Conservation (phyloP, 2,888 invertebrate species). For the Hirtodrosophila duncani region DNA sequence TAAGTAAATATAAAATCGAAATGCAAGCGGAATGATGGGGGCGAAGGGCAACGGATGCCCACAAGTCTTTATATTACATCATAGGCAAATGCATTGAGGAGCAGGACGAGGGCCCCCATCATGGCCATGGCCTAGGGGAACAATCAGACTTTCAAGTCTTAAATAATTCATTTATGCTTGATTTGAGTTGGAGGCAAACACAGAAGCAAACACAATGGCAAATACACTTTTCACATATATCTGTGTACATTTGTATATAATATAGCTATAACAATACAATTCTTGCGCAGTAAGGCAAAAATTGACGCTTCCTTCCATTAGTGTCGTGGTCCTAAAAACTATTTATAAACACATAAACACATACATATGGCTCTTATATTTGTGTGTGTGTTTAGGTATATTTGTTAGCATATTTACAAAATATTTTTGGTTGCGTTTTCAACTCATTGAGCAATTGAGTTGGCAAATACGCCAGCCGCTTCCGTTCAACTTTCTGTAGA, state of each 20-base stretch:
- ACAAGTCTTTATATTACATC: no score
- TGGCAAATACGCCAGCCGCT: slow-evolving; percentile 12
- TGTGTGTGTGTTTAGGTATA: slow-evolving; percentile 12
- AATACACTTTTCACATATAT: no score
- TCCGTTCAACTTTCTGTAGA: neutral
- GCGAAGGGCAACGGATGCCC: no score
- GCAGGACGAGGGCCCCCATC: no score
- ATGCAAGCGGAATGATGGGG: no score
- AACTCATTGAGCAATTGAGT: slow-evolving; percentile 57
- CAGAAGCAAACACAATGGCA: neutral
- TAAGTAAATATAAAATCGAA: no score
- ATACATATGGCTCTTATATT: slow-evolving; percentile 1
- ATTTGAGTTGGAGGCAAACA: slow-evolving; percentile 11
- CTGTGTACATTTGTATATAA: no score
- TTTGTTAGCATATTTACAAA: slow-evolving; percentile 49
- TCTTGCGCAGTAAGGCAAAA: no score
- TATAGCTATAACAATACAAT: no score
- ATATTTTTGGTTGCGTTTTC: slow-evolving; percentile 50
- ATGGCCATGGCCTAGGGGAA: no score
- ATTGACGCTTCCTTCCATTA: no score
- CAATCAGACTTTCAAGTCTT: slow-evolving; percentile 16
- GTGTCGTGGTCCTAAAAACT: neutral
- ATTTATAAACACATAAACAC: neutral
- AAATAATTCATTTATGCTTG: slow-evolving; percentile 42
- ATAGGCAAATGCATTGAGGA: no score